Evolutionary conservation across 2,797 vertebrate genomes (phyloP).

Genomic region (Allobates femoralis): DNA sequence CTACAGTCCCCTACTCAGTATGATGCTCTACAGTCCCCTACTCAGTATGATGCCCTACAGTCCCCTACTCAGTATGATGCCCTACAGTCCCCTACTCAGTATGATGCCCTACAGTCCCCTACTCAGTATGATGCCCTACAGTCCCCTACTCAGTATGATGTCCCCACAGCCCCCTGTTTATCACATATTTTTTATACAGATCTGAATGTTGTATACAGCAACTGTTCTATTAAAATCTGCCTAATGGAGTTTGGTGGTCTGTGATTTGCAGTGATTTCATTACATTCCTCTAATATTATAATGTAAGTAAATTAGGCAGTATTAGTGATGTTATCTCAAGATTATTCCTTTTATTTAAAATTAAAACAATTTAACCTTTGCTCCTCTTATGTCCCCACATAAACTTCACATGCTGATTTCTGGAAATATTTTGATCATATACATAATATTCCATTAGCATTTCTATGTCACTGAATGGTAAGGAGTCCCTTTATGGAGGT

Average conservation of each 20-base stretch:
- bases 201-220: no score
- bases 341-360: constrained; percentile 1
- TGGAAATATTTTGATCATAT: neutral
- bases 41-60: no score
- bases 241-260: neutral
- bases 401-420: neutral
- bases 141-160: no score
- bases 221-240: neutral
- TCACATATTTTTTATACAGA: no score
- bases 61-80: no score
- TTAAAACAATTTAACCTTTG: neutral
- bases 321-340: neutral
- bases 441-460: neutral
- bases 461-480: neutral
- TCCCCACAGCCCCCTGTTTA: no score
- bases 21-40: no score
- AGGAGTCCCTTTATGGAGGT: neutral
- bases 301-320: neutral
- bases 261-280: neutral
- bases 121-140: no score
- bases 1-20: no score
- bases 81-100: no score
- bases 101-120: no score
- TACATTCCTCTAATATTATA: neutral
- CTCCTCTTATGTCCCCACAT: neutral